Percentiles rank a stretch among this genome's conserved stretches.
These are phyloP conservation scores for Cyclophora albipunctata DNA, from an alignment of 2,888 invertebrate species.

Conservation along the genomic window DNA sequence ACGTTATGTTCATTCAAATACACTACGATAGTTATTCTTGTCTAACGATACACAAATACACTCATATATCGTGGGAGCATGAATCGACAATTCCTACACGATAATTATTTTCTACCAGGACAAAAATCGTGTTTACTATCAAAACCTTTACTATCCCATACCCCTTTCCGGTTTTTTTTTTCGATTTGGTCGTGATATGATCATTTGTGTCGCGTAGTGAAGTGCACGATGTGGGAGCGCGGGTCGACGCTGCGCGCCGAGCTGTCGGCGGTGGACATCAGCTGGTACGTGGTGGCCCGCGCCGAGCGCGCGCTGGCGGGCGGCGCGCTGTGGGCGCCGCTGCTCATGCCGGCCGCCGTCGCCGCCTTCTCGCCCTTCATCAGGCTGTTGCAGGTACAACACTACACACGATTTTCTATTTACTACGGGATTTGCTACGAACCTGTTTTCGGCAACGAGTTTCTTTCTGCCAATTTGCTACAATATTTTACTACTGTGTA, in stretches of 20 bases:
- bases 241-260: slow-evolving; percentile 94
- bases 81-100: background rate
- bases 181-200: background rate
- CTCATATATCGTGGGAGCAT: background rate
- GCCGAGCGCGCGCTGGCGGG: slow-evolving; percentile 80
- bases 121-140: too few species aligned
- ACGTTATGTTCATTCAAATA: background rate
- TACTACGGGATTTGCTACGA: too few species aligned
- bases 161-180: too few species aligned
- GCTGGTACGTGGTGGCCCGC: slow-evolving; percentile 93
- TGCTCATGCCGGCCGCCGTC: slow-evolving; percentile 54
- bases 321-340: slow-evolving; percentile 51
- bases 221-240: slow-evolving; percentile 96
- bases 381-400: slow-evolving; percentile 53
- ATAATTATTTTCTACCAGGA: too few species aligned
- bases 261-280: slow-evolving; percentile 94
- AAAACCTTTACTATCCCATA: too few species aligned
- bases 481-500: too few species aligned
- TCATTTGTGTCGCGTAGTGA: slow-evolving; percentile 75
- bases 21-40: background rate
- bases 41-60: too few species aligned
- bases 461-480: too few species aligned
- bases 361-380: slow-evolving; percentile 47
- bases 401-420: background rate
- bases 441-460: too few species aligned